Evolutionary conservation across 2,797 vertebrate genomes (phyloP), one percentile per base, ranked within the genome.

Genomic region (Characodon lateralis): DNA sequence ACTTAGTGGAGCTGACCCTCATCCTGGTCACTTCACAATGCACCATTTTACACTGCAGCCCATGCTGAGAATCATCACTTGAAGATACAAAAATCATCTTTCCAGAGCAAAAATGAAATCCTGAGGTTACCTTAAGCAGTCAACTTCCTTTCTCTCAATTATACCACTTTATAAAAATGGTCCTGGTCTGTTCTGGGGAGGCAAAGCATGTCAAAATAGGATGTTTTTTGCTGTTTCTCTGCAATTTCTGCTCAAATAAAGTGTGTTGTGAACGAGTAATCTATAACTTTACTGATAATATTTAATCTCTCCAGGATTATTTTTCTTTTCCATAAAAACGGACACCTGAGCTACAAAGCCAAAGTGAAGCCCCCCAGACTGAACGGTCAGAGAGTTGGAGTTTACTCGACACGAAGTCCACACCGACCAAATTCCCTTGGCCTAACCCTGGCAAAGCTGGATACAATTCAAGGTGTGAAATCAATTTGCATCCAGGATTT

Each of bases 261-360:
- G 18, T 20, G 28, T 18, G 43, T 46, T 10, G 43, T 46, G 43
- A 46, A 39, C 8, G 61, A 8, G 18, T 65, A 9, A 39, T 66
- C 20, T 24, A 22, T 12, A 41, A 22, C 18, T 66, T 63, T 5
- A 53, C 69, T 5, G 28, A 83, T 9, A 74, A 2, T 56, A 70
- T 66, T 53, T 18, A 12, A 5, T 86, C 65, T 77, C 14, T 48
- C 2, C 94, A 98, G 97, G 97, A 93, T 98, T 59, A 95, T 98
- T 79, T 98, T 98, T 90, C 89, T 97, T 78, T 98, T 98, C 90
- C 96, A 98, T 85, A 97, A 97, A 92, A 98, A 98, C 12, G 97
- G 97, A 1, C 96, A 95, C 87, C 91, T 96, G 87, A 96, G 91
- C 84, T 95, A 81, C 83, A 98, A 97, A 93, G 96, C 97, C 66